These are phyloP conservation scores for Muscina levida DNA, from an alignment of 2,888 invertebrate species.

Conservation along the genomic window DNA sequence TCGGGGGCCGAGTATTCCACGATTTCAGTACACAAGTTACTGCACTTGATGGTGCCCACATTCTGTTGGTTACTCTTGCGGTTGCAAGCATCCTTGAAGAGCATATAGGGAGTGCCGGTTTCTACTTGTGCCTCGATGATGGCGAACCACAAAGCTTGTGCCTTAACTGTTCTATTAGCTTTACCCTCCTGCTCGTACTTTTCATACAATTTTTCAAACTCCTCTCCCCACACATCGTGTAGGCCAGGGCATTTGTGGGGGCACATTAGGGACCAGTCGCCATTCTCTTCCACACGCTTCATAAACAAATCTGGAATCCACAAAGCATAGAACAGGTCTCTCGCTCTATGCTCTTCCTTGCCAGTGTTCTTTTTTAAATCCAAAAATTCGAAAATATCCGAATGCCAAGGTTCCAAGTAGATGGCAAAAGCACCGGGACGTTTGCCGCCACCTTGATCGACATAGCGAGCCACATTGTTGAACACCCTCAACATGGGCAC, in stretches of 20 bases:
- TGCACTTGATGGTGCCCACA: conserved; percentile 98
- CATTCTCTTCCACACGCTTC: conserved; percentile 93
- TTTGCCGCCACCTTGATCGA: conserved; percentile 99
- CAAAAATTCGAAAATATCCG: conserved; percentile 96
- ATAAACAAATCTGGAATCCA: conserved; percentile 99
- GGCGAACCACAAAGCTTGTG: conserved; percentile 95
- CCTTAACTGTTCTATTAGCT: conserved; percentile 86
- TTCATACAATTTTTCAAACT: conserved; percentile 93
- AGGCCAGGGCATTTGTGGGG: conserved; percentile 95
- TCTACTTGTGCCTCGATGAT: conserved; percentile 97
- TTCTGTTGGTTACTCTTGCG: conserved; percentile 98
- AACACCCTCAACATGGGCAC: conserved; percentile 97
- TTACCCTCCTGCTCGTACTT: conserved; percentile 91
- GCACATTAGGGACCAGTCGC: conserved; percentile 97
- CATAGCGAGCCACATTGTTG: conserved; percentile 97
- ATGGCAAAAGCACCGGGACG: conserved; percentile 98
- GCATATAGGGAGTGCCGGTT: conserved; percentile 98
- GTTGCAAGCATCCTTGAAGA: conserved; percentile 98
- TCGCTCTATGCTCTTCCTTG: conserved; percentile 95
- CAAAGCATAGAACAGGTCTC: conserved; percentile 97
- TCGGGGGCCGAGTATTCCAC: conserved; percentile 95
- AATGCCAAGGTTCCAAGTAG: conserved; percentile 99
- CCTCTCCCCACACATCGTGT: conserved; percentile 95
- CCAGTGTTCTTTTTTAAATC: conserved; percentile 97
- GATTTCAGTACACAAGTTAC: conserved; percentile 98